phyloP scores from a whole-genome alignment of 2,113 vertebrate genomes.

The Pedionomus torquatus region DNA sequence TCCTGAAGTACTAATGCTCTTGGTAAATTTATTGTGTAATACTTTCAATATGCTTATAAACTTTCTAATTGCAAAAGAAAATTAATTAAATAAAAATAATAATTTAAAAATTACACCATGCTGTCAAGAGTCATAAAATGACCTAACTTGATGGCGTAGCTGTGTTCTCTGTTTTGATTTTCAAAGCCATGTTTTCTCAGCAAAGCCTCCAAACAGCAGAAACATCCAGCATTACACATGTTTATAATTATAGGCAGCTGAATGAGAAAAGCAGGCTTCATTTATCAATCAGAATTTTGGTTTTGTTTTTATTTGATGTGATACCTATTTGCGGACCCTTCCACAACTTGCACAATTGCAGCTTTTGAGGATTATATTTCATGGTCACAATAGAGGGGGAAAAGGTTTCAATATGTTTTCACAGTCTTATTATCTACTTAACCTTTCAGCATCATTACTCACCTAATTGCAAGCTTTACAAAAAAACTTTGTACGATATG shows the following conservation, averaged over 20 bases:
- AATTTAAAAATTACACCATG: neutral
- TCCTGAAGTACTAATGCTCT: neutral
- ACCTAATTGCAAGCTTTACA: constrained; percentile 57
- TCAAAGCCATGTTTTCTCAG: constrained; percentile 16
- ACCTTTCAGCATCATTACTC: constrained; percentile 72
- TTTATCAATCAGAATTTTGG: constrained; percentile 57
- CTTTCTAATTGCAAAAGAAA: constrained; percentile 8
- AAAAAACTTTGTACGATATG: neutral
- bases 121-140: constrained; percentile 31
- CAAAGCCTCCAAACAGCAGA: constrained; percentile 22
- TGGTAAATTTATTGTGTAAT: neutral
- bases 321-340: constrained; percentile 32
- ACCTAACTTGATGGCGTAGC: constrained; percentile 1
- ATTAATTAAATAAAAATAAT: neutral
- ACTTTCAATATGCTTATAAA: constrained; percentile 7
- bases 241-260: constrained; percentile 60
- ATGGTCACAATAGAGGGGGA: constrained; percentile 22
- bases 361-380: constrained; percentile 64
- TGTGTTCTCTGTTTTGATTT: constrained; percentile 51
- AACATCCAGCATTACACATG: constrained; percentile 58
- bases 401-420: constrained; percentile 70
- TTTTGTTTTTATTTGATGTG: constrained; percentile 68
- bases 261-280: constrained; percentile 47
- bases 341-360: constrained; percentile 52
- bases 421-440: constrained; percentile 71